Evolutionary conservation across 2,888 invertebrate species (phyloP), one percentile per base, ranked within the genome.

Genomic region (Coecobrya sp.): DNA sequence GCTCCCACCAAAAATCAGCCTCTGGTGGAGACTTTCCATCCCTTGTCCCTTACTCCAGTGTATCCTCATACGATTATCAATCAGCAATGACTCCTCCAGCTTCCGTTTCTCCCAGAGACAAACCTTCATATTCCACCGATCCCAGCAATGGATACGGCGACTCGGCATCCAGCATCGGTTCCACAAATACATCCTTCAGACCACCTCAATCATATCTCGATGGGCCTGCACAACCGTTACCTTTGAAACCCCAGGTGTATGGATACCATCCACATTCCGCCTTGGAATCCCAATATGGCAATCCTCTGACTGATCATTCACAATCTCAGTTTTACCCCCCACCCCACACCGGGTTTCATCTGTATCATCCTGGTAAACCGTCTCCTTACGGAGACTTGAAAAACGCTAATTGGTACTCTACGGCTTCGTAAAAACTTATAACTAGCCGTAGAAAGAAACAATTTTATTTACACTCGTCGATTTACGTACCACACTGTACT

Each of bases 41-140:
- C 65, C 93, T 94, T 30, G 94, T 93, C 70, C 94, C 94, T 49
- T 95, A 93, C 79, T 91, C 93, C 27, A 91, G 94, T 36, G 94
- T 95, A 36, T 94, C 95, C 95, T 96, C 93, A 0, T 95, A 95
- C 82, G 94, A 95, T 73, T 95, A 96, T 95, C 99, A 99, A 96
- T 98, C 98, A 62, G 98, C 98, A 79, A 99, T 99, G 98, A 99
- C 99, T 4, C 99, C 99, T 86, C 99, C 99, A 85, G 98, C 98
- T n/a, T 99, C 99, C 3, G 99, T 99, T 0, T 99, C 99, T 5
- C 99, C 99, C 0, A 97, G 99, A 93, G 99, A 99, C 95, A 98
- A 97, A 96, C 95, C 97, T 96, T 95, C 98, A 97, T 95, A 97
- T 97, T 95, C 96, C 96, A 91, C 96, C 91, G 96, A 96, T 94